Percentiles rank a stretch among this genome's conserved stretches.
Conservation (phyloP, 2,113 vertebrate species). For the Accipiter virgatus region DNA sequence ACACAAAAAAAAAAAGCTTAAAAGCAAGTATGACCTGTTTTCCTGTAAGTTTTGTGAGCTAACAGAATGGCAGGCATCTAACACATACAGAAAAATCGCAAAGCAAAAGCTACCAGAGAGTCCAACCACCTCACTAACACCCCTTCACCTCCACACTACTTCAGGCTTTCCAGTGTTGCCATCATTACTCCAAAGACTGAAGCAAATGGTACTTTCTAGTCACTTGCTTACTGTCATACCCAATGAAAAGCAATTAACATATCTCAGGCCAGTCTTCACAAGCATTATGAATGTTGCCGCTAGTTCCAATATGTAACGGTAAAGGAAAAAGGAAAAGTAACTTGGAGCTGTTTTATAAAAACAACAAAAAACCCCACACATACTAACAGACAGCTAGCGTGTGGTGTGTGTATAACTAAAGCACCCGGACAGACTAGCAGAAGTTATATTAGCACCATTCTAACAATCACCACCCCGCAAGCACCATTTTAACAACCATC, state of each 20-base stretch:
- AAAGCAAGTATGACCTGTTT: background rate
- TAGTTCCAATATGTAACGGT: rapidly evolving
- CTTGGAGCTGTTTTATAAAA: background rate
- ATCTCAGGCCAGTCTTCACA: background rate
- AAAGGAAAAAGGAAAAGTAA: background rate
- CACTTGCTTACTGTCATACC: too few species aligned
- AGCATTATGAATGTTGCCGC: background rate
- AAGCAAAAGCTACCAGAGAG: background rate
- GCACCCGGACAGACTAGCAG: background rate
- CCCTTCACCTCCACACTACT: background rate
- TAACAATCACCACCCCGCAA: background rate
- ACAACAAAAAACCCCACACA: rapidly evolving
- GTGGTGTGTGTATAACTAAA: background rate
- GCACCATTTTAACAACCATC: background rate
- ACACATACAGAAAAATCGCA: background rate
- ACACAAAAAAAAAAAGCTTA: background rate
- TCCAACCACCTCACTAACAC: background rate
- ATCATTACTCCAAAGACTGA: background rate
- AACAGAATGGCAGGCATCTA: background rate
- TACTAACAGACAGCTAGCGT: too few species aligned
- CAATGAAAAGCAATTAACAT: rapidly evolving
- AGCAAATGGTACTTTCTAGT: background rate
- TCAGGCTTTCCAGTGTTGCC: background rate
- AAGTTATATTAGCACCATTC: rapidly evolving
- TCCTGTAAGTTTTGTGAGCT: background rate